These are phyloP conservation scores for Ceyx margarethae DNA, from an alignment of 2,113 vertebrate genomes.

Conservation along the genomic window DNA sequence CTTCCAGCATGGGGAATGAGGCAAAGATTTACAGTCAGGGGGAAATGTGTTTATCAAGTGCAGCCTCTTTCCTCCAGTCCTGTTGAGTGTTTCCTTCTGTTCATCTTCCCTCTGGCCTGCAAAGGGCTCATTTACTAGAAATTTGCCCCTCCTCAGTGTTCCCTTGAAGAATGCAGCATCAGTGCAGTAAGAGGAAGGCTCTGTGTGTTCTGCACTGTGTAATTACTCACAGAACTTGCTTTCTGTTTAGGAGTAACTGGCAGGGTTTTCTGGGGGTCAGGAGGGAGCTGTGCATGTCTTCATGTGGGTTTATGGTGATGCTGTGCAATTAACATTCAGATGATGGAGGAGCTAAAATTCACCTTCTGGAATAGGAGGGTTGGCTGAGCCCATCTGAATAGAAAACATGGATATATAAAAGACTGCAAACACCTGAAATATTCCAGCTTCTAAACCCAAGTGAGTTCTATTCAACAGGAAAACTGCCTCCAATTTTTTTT, in stretches of 20 bases:
- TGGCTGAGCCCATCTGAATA: background rate
- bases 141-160: background rate
- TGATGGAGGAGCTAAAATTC: conserved; percentile 3
- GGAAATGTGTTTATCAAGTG: background rate
- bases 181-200: conserved; percentile 18
- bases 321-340: background rate
- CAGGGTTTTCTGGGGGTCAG: conserved; percentile 33
- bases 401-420: background rate
- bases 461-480: background rate
- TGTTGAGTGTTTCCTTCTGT: background rate
- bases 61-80: background rate
- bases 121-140: background rate
- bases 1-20: background rate
- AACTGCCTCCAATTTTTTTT: background rate
- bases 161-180: background rate
- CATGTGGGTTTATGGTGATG: conserved; percentile 22
- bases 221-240: conserved; percentile 49
- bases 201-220: conserved; percentile 24
- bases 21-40: background rate
- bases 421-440: background rate
- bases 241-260: conserved; percentile 47
- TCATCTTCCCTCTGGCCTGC: background rate
- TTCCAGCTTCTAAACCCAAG: background rate
- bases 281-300: conserved; percentile 30
- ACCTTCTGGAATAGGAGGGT: background rate